Percentiles rank a stretch among this genome's conserved stretches.
These are phyloP conservation scores for Thera britannica DNA, from an alignment of 2,888 invertebrate genomes.

Conservation along the genomic window DNA sequence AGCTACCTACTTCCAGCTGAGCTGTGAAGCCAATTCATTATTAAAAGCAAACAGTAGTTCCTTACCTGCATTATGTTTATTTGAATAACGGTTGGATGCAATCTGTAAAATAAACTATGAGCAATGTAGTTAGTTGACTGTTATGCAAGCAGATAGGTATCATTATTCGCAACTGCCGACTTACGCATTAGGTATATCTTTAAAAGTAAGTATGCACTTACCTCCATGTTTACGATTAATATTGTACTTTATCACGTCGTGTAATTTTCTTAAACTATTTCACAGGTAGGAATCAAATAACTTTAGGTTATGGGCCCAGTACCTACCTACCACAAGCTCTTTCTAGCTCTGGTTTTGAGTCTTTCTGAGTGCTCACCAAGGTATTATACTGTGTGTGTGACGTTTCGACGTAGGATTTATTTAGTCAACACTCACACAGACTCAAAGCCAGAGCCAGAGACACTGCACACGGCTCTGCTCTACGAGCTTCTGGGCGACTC, in stretches of 20 bases:
- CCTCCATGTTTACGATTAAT: background rate
- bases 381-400: too few relatives aligned
- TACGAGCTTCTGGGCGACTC: too few relatives aligned
- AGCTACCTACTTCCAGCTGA: background rate
- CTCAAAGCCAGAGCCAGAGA: too few relatives aligned
- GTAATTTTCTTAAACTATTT: too few relatives aligned
- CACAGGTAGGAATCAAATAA: too few relatives aligned
- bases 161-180: background rate
- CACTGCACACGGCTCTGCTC: too few relatives aligned
- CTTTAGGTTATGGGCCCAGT: too few relatives aligned
- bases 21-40: background rate
- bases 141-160: conserved; percentile 9
- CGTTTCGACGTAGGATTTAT: too few relatives aligned
- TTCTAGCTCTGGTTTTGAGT: too few relatives aligned
- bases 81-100: conserved; percentile 1
- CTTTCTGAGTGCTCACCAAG: too few relatives aligned
- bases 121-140: background rate
- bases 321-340: too few relatives aligned
- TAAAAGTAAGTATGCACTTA: background rate
- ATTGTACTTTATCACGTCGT: background rate
- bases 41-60: background rate
- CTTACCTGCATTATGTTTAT: background rate
- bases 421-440: too few relatives aligned
- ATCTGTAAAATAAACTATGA: background rate
- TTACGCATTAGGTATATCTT: background rate